Evolutionary conservation across 2,113 vertebrate species (phyloP).

Genomic region (Dipodomys stephensi): DNA sequence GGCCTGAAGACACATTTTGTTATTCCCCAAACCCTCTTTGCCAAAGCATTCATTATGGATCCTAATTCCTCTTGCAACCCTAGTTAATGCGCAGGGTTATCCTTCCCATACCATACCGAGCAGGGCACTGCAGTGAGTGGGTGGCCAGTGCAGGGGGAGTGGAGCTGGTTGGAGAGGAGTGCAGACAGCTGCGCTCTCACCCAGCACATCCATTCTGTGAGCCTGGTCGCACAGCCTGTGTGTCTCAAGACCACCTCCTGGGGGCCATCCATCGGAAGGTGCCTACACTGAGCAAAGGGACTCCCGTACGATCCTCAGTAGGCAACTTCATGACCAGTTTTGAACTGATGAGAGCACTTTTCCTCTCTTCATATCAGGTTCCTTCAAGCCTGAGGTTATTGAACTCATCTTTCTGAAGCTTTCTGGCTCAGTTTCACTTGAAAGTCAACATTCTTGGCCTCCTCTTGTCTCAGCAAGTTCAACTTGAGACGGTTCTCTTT

Average conservation of each 20-base stretch:
- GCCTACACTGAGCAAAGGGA: not conserved
- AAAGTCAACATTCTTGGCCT: constrained; percentile 50
- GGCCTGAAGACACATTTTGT: constrained; percentile 87
- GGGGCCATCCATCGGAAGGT: not conserved
- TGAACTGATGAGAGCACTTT: constrained; percentile 28
- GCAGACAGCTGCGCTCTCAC: constrained; percentile 56
- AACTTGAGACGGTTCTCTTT: not conserved
- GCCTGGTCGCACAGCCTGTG: not conserved
- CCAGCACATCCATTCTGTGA: constrained; percentile 57
- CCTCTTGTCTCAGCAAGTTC: constrained; percentile 38
- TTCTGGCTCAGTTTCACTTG: constrained; percentile 68
- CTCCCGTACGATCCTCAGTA: not conserved
- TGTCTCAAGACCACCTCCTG: not conserved
- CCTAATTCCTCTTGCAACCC: constrained; percentile 88
- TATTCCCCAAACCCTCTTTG: constrained; percentile 88
- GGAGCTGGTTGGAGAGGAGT: constrained; percentile 39
- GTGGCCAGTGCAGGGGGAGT: constrained; percentile 52
- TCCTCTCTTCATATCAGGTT: constrained; percentile 31
- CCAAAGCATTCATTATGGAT: constrained; percentile 88
- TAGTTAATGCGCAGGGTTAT: constrained; percentile 88
- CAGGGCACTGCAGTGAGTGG: constrained; percentile 77
- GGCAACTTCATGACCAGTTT: constrained; percentile 19
- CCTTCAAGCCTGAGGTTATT: constrained; percentile 58
- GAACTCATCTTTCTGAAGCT: constrained; percentile 62
- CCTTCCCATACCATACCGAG: constrained; percentile 87